Base-by-base conservation (phyloP, 1,140 invertebrate species). In the Hycleus cichorii region DNA sequence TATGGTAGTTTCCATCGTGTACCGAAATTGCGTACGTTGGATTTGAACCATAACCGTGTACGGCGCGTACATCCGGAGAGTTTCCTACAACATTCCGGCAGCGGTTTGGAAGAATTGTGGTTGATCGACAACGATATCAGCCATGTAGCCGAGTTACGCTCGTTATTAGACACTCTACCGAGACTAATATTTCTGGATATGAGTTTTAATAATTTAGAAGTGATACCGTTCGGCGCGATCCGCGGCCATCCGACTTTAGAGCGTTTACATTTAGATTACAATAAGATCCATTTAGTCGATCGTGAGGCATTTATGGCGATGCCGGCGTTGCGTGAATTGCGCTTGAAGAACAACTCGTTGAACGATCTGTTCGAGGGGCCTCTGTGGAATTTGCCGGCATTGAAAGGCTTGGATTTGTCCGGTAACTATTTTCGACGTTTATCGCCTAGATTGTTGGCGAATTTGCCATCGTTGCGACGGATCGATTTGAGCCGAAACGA, bases 361-460 rank as follows among this genome's bases (percentile, higher is more conserved):
- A 81, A 81, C 1, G 79, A 81, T 63, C 64, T 68, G 27, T 62
- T 77, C 4, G 82, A 86, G 64, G 76, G 78, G 8, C 87, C 88
- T 1, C 85, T 88, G 66, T 91, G 88, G 88, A 87, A 91, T 76
- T 74, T 91, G 9, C 89, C 89, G 1, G 81, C 84, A 5, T 74
- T 91, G 3, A 91, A 91, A 75, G 88, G 89, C 0, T 73, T 95
- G 45, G 90, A 93, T 76, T 72, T 93, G 27, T 86, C 88, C 0
- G 77, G 79, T 40, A 94, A 94, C 67, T 84, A 84, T 55, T 87
- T 91, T 57, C 77, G 81, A 45, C 79, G 80, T 2, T 64, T 93
- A 2, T 85, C 90, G 64, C 80, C 83, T 3, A 80, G 81, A 42
- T 72, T 92, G 10, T 72, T 94, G 12, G 79, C 78, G 1, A 90